Base-by-base conservation (phyloP, 2,888 invertebrate genomes). In the Tolmerus cingulatus region DNA sequence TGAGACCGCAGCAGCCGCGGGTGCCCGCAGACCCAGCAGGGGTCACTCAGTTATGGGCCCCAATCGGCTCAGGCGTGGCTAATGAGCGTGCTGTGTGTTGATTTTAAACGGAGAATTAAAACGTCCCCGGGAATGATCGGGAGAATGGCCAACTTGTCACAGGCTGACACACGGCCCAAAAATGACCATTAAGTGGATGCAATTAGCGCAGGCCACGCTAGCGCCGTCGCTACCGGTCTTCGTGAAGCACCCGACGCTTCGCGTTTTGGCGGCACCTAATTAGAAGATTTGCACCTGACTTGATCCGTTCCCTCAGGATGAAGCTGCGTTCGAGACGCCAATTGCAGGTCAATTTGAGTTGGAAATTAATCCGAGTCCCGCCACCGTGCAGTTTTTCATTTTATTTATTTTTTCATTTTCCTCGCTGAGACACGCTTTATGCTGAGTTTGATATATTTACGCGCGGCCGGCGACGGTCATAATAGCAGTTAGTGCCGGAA, bases 181-280 rank as follows among this genome's bases (percentile, higher is more conserved):
- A 57, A 82, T 66, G 66, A 40, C 19, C 82, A 82, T 57, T 82
- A 82, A 82, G 82, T 82, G 34, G 82, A 82, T n/a, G 51, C 55
- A 82, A 82, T 82, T 82, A 82, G 82, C 82, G 66, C 82, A 82
- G 37, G 82, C 37, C 82, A 82, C 82, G 37, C 57, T 37, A 82
- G 37, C 37, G 19, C 30, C 16, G 66, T 16, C 14, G 43, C 82
- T 82, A 82, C 82, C 51, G 82, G 37, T 19, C 34, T 57, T 57
- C 82, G 82, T 82, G 81, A 43, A 43, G 46, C 19, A 51, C 27
- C 51, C 7, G 51, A 23, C 12, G 9, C 23, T 66, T 27, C 23
- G 8, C 66, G 9, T 66, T 66, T 66, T 27, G 19, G 66, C 66
- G 66, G 8, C 12, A 12, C 4, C 66, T 66, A 66, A 66, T 66